Evolutionary conservation across 2,888 invertebrate species (phyloP), one percentile per base, ranked within the genome.

Genomic region (Microdon myrmicae): DNA sequence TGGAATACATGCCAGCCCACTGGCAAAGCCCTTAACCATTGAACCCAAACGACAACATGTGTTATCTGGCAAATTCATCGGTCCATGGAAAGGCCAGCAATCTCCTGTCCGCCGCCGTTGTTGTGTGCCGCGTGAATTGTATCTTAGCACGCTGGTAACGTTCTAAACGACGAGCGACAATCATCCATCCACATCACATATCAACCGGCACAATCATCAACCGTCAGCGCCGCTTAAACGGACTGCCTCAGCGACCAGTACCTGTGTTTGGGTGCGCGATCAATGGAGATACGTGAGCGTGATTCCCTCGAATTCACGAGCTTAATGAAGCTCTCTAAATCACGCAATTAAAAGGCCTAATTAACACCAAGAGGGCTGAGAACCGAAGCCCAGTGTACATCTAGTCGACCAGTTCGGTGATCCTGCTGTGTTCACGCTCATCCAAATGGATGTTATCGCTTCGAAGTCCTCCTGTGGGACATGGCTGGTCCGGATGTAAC

Each of bases 241-340:
- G 31, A 26, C 51, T 19, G 13, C n/a, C 16, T 17, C 19, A 51
- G 35, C 55, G 48, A 13, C 16, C 22, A 16, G 14, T 16, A 26
- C 37, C 48, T 38, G 19, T 12, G 13, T 38, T 38, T 45, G n/a
- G n/a, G 44, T 19, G 8, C 13, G 22, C 35, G 7, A 4, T 12
- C 32, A 19, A 31, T 10, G 3, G 31, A 45, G 38, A 47, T 59
- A 43, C 47, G 59, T 45, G 58, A 44, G 79, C 80, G 79, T 79
- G 79, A 79, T 79, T 77, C 74, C 74, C 74, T 76, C 78, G 76
- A 80, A 79, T 79, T 79, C 79, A 79, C 79, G 80, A 79, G 77
- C 78, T 79, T 80, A 79, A 79, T 79, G 79, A 79, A 80, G 79
- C 79, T 76, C 78, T 79, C 75, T 77, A 79, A 76, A 79, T 79